Evolutionary conservation across 2,113 vertebrate species (phyloP), one percentile per base, ranked within the genome.

Genomic region (Salvator merianae): DNA sequence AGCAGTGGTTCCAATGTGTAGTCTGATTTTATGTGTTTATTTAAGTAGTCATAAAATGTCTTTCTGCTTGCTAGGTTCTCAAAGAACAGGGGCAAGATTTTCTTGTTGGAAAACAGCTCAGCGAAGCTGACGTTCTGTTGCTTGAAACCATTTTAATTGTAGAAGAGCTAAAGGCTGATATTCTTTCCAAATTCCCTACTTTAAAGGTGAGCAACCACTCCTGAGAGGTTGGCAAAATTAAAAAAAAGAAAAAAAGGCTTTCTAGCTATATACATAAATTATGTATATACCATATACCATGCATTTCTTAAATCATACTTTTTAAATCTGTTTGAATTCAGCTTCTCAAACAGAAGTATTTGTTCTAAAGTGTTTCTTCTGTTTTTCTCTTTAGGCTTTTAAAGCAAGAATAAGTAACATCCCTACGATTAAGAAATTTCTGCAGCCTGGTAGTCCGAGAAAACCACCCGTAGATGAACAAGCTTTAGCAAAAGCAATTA

Each of bases 371-470:
- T n/a, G n/a, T n/a, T n/a, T n/a, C n/a, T n/a, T n/a, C n/a, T n/a
- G n/a, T 93, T 81, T 68, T 90, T 83, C 4, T 20, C 89, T 93
- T 79, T 92, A 99, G 98, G 92, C 95, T 80, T 98, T 98, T 91
- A 97, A 99, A 94, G 94, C 91, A 62, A 97, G 95, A 93, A 96
- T 95, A 92, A 96, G 89, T 53, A 90, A 43, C 32, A 88, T 97
- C 28, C 95, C 97, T 2, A 96, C 95, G 34, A 96, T 99, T 90
- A 93, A 92, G 47, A 97, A 94, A 88, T 99, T 98, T 93, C 91
- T 99, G 90, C 94, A 97, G 90, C 97, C 97, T 5, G 97, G 97
- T 73, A 98, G 98, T 91, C 95, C 97, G 89, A 97, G 96, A 86
- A 98, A 97, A 89, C 93, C 91, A 0, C 95, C 85, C 30, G 36